Conservation (phyloP, 2,113 vertebrate species). For the Pelecanoides urinatrix region DNA sequence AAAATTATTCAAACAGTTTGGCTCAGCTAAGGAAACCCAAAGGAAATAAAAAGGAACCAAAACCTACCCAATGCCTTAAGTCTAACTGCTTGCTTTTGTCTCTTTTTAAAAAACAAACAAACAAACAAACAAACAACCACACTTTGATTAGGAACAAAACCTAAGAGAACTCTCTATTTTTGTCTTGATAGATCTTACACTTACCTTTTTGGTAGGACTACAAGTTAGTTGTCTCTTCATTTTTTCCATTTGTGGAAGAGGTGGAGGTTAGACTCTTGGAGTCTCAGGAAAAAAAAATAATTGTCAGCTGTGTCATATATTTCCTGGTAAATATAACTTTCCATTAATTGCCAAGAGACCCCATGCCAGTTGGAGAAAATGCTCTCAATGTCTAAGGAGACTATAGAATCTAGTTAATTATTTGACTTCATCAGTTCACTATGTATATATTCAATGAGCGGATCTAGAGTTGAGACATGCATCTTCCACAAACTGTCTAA, state of each 20-base stretch:
- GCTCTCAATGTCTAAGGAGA: not conserved
- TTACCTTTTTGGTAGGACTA: not conserved
- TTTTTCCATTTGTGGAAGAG: not conserved
- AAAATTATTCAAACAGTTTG: not conserved
- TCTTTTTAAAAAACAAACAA: too few relatives aligned
- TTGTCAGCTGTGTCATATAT: not conserved
- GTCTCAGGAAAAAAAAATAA: not conserved
- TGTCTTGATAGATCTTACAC: not conserved
- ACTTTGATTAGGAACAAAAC: not conserved
- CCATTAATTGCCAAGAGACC: not conserved
- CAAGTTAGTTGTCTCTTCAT: not conserved
- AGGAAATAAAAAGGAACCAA: not conserved
- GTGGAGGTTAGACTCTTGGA: not conserved
- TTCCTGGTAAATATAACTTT: not conserved
- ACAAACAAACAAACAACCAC: too few relatives aligned
- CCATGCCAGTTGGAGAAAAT: not conserved
- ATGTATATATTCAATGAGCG: not conserved
- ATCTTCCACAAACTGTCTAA: not conserved
- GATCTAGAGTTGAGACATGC: not conserved
- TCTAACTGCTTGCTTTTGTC: not conserved
- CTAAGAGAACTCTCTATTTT: not conserved
- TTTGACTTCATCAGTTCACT: not conserved
- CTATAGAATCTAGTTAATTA: not conserved
- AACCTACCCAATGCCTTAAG: not conserved
- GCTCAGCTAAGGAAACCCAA: not conserved